A percentile compares a stretch with the other conserved stretches of the same genome.
These are phyloP conservation scores for Chaitophorus viminalis DNA, from an alignment of 2,888 invertebrate genomes.

Conservation along the genomic window DNA sequence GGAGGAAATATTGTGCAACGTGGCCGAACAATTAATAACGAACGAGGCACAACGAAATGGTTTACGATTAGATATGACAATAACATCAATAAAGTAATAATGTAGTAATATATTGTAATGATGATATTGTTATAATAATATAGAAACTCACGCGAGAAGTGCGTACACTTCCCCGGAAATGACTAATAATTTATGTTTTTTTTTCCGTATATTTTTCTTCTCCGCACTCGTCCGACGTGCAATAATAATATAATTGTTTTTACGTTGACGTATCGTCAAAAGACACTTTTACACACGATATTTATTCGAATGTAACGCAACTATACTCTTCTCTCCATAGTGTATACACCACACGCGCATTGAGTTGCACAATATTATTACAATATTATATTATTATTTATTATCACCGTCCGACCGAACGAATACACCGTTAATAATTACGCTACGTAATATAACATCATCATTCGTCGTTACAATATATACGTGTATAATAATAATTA, in stretches of 20 bases:
- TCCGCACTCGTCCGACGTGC: not conserved
- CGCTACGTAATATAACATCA: not conserved
- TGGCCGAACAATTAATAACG: not conserved
- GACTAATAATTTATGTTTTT: not conserved
- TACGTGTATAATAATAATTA: no score
- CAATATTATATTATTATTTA: conserved; percentile 1
- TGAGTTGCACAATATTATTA: not conserved
- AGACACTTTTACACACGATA: conserved; percentile 24
- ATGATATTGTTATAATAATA: not conserved
- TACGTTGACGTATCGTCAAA: conserved; percentile 8
- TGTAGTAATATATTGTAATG: no score
- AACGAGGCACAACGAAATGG: conserved; percentile 12
- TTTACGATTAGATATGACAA: conserved; percentile 42
- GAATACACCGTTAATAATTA: not conserved
- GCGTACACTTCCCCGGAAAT: not conserved
- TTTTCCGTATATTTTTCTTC: not conserved
- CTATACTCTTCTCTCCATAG: not conserved
- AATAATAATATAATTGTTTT: conserved; percentile 11
- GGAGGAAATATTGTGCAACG: not conserved
- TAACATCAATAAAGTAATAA: not conserved
- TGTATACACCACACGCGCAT: not conserved
- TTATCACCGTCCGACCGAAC: not conserved
- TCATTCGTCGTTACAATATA: not conserved
- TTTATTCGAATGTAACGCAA: not conserved
- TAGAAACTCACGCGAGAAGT: not conserved